Evolutionary conservation across 2,113 vertebrate genomes (phyloP).

Genomic region (Micronycteris hirsuta): DNA sequence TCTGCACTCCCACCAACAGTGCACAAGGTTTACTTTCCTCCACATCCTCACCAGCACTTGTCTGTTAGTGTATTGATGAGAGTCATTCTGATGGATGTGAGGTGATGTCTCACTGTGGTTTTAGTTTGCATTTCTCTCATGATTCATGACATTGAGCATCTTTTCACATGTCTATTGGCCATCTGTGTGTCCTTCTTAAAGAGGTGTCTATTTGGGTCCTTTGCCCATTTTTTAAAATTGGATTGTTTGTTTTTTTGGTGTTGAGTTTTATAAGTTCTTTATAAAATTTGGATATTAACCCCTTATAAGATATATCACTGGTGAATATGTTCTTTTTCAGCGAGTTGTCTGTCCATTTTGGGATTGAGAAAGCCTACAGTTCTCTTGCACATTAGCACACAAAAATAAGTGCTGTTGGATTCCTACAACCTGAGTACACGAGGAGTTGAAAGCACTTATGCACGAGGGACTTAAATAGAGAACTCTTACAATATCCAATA

Average conservation of each 20-base stretch:
- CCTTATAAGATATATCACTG: background rate
- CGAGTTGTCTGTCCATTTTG: background rate
- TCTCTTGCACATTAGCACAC: constrained; percentile 65
- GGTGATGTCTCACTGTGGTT: background rate
- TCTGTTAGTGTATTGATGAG: background rate
- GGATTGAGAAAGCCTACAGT: constrained; percentile 13
- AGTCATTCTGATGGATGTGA: background rate
- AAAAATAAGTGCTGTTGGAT: constrained; percentile 58
- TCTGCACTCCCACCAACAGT: background rate
- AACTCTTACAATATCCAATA: background rate
- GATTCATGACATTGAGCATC: background rate
- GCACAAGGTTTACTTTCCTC: background rate
- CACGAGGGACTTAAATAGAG: constrained; percentile 38
- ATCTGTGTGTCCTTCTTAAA: background rate
- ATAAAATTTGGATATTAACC: background rate
- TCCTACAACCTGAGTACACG: background rate
- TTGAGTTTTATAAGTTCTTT: background rate
- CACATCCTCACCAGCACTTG: background rate
- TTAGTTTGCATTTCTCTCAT: background rate
- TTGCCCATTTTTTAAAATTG: background rate
- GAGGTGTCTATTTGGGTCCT: background rate
- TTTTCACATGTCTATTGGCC: background rate
- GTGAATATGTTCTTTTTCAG: background rate
- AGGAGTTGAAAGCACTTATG: background rate
- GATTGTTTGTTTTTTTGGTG: background rate